These are phyloP conservation scores for Galagoides demidoff DNA, from an alignment of 2,797 vertebrate species.

Conservation along the genomic window DNA sequence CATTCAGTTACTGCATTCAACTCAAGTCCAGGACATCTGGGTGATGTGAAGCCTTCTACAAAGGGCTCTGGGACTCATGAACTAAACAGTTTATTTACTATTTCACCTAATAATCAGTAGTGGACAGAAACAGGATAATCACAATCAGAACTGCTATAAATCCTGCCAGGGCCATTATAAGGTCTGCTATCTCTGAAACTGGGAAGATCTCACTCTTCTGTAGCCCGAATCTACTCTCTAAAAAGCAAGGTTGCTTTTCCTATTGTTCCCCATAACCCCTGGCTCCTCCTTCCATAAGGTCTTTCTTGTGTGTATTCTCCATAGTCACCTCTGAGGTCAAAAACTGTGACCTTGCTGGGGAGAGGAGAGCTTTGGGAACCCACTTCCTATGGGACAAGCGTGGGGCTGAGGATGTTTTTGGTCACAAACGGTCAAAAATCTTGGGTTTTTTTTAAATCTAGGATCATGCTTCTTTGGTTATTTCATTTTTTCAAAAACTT, in stretches of 20 bases:
- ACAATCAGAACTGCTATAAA: neutral
- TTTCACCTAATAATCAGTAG: neutral
- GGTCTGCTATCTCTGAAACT: neutral
- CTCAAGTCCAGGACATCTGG: neutral
- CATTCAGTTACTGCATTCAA: neutral
- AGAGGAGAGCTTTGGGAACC: neutral
- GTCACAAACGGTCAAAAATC: neutral
- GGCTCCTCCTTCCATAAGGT: neutral
- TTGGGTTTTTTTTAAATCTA: neutral
- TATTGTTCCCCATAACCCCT: neutral
- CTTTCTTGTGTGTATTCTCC: neutral
- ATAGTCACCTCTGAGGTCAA: neutral
- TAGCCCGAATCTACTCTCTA: neutral
- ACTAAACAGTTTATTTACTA: neutral
- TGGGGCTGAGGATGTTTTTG: neutral
- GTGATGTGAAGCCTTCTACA: neutral
- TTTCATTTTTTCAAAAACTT: conserved; percentile 40
- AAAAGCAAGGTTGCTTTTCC: neutral
- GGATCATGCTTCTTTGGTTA: neutral
- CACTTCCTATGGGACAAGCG: neutral
- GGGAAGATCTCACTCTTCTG: neutral
- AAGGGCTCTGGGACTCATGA: neutral
- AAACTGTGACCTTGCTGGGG: no score
- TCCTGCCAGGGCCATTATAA: neutral
- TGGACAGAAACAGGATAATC: neutral